These are phyloP conservation scores for Siniperca chuatsi DNA, from an alignment of 2,113 vertebrate genomes.

Conservation along the genomic window DNA sequence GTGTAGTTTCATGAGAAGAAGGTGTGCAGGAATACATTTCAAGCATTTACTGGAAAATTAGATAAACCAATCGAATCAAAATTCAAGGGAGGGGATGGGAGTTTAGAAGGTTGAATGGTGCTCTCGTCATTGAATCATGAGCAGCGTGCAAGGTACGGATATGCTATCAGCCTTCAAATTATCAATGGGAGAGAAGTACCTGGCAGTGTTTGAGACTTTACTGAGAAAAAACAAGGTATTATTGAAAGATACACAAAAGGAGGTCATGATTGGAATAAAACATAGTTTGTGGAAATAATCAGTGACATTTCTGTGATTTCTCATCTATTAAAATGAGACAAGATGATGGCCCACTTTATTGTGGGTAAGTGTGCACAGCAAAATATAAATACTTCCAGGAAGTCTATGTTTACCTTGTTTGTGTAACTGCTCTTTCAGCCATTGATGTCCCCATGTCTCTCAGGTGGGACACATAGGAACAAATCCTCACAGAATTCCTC, in stretches of 20 bases:
- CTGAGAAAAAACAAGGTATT: constrained; percentile 42
- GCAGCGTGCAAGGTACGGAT: constrained; percentile 62
- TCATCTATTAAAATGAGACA: constrained; percentile 35
- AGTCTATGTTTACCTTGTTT: constrained; percentile 57
- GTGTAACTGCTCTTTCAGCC: constrained; percentile 51
- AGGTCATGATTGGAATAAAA: constrained; percentile 35
- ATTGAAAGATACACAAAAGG: constrained; percentile 50
- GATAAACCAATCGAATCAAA: constrained; percentile 82
- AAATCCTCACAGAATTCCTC: constrained; percentile 71
- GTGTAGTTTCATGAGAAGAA: constrained; percentile 69
- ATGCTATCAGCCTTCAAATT: constrained; percentile 76
- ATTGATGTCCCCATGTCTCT: constrained; percentile 43
- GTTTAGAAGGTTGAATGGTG: constrained; percentile 70
- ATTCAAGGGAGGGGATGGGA: constrained; percentile 66
- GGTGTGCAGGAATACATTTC: constrained; percentile 83
- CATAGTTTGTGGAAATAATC: constrained; percentile 24
- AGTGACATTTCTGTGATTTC: constrained; percentile 45
- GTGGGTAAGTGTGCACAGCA: constrained; percentile 21
- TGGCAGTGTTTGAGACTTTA: constrained; percentile 67
- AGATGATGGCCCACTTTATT: constrained; percentile 19
- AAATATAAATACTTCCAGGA: constrained; percentile 33
- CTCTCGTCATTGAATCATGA: constrained; percentile 68
- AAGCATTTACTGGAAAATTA: constrained; percentile 83
- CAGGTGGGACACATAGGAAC: constrained; percentile 59
- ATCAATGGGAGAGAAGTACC: constrained; percentile 73